phyloP scores from a whole-genome alignment of 2,888 invertebrate genomes.

The Pammene aurita region DNA sequence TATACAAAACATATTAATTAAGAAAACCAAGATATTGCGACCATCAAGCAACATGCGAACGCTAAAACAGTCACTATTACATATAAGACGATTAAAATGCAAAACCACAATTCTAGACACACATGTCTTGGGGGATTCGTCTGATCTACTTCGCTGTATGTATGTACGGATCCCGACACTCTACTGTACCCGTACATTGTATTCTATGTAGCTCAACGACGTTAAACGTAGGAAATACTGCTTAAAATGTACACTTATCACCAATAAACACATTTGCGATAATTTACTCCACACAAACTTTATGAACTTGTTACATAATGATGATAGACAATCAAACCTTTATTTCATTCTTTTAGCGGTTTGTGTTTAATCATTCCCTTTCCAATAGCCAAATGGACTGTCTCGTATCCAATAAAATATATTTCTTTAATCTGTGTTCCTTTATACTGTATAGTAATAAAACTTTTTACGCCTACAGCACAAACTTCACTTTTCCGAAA shows the following conservation, averaged over 20 bases:
- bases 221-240: not conserved
- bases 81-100: conserved; percentile 2
- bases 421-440: too few relatives aligned
- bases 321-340: not conserved
- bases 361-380: too few relatives aligned
- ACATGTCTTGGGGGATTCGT: conserved; percentile 4
- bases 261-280: not conserved
- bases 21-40: conserved; percentile 24
- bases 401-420: too few relatives aligned
- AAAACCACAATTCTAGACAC: conserved; percentile 16
- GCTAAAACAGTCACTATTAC: conserved; percentile 13
- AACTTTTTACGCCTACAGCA: too few relatives aligned
- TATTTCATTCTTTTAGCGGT: not conserved
- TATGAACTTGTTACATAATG: not conserved
- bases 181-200: conserved; percentile 19
- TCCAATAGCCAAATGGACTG: too few relatives aligned
- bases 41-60: conserved; percentile 10
- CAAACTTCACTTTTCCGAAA: not conserved
- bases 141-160: conserved; percentile 25
- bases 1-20: not conserved
- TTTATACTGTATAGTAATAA: too few relatives aligned
- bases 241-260: too few relatives aligned
- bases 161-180: conserved; percentile 5
- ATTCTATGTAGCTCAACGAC: not conserved
- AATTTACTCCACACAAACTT: too few relatives aligned